These are phyloP conservation scores for Choristoneura fumiferana DNA, from an alignment of 1,140 invertebrate genomes.

Conservation along the genomic window DNA sequence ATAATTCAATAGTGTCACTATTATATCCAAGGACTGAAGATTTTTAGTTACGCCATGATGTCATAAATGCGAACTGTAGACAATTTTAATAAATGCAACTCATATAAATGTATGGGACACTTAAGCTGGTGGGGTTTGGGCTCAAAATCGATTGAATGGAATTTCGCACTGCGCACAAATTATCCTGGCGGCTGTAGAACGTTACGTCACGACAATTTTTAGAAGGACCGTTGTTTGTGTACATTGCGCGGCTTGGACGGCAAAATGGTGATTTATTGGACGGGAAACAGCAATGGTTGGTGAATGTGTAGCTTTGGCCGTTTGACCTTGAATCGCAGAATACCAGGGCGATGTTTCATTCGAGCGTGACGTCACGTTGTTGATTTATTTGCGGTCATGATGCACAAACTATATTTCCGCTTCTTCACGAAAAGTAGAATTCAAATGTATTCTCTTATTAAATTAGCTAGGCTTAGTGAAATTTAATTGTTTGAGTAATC, in stretches of 20 bases:
- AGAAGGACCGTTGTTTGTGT: slow-evolving; percentile 8
- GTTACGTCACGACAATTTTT: slow-evolving; percentile 10
- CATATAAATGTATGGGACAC: neutral
- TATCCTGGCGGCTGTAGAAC: neutral
- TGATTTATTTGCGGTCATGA: slow-evolving; percentile 10
- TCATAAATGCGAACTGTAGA: slow-evolving; percentile 1
- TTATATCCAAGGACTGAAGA: slow-evolving; percentile 6
- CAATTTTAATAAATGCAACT: neutral
- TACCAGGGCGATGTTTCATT: no score
- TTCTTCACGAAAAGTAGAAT: neutral
- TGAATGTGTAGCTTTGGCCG: neutral
- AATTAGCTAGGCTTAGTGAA: no score
- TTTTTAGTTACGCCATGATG: slow-evolving; percentile 5
- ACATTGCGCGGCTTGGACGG: neutral
- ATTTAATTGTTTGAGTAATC: no score
- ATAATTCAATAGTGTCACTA: slow-evolving; percentile 13
- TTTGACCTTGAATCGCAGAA: neutral
- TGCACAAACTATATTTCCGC: slow-evolving; percentile 6
- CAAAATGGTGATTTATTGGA: neutral
- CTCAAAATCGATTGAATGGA: slow-evolving; percentile 2
- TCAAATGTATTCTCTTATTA: no score
- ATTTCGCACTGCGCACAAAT: slow-evolving; percentile 3
- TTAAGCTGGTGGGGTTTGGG: neutral
- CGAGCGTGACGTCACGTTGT: slow-evolving; percentile 5
- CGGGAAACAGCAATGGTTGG: no score